Conservation (phyloP, 2,797 vertebrate species). For the Cercopithecus hamlyni region DNA sequence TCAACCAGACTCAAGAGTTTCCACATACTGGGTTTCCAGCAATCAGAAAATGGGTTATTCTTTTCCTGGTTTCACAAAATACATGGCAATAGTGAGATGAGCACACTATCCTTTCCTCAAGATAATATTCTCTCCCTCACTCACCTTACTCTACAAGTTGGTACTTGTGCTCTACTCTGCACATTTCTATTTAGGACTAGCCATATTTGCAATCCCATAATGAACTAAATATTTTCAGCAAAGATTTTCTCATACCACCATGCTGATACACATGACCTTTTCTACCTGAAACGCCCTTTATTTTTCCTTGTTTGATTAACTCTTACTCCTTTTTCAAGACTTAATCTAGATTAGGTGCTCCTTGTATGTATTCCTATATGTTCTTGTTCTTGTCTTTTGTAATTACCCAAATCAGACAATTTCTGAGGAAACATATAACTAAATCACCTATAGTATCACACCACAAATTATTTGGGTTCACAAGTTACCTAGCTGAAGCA, state of each 20-base stretch:
- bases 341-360: neutral
- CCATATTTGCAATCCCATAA: neutral
- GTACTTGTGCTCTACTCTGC: neutral
- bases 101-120: neutral
- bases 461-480: neutral
- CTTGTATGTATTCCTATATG: neutral
- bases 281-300: neutral
- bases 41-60: neutral
- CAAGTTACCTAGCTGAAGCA: neutral
- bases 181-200: neutral
- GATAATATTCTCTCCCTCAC: neutral
- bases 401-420: neutral
- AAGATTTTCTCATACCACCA: neutral
- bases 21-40: neutral
- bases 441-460: neutral
- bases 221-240: neutral
- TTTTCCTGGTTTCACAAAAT: neutral
- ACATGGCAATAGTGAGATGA: neutral
- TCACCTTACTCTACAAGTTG: neutral
- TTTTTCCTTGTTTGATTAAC: neutral
- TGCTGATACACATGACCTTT: neutral
- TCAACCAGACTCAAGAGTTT: neutral
- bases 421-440: conserved; percentile 6
- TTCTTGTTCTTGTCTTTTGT: neutral
- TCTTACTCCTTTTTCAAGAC: neutral